Percentiles rank a stretch among this genome's conserved stretches.
phyloP scores from a whole-genome alignment of 1,140 invertebrate genomes.

The Pogonomyrmex barbatus region DNA sequence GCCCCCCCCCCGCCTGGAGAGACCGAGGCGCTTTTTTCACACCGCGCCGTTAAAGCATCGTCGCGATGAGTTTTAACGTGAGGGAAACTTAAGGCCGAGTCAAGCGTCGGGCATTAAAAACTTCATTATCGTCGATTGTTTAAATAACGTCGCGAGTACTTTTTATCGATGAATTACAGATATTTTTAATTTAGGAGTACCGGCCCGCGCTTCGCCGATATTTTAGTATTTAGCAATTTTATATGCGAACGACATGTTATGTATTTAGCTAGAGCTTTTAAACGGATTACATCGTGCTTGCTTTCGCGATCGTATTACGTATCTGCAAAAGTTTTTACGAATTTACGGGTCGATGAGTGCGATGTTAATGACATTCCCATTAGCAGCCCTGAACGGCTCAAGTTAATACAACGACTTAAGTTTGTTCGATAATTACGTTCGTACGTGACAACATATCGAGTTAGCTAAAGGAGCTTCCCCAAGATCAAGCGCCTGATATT shows the following conservation, averaged over 20 bases:
- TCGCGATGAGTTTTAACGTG: not conserved
- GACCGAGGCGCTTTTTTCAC: slow-evolving; percentile 1
- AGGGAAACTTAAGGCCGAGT: slow-evolving; percentile 1
- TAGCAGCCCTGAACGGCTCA: slow-evolving; percentile 51
- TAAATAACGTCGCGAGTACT: not conserved
- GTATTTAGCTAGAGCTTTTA: not conserved
- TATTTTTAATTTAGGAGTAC: not conserved
- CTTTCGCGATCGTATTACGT: slow-evolving; percentile 41
- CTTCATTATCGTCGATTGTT: slow-evolving; percentile 35
- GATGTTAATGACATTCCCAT: slow-evolving; percentile 57
- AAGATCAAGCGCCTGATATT: slow-evolving; percentile 45
- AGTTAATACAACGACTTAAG: slow-evolving; percentile 61
- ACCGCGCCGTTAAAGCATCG: not conserved
- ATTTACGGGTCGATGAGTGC: slow-evolving; percentile 52
- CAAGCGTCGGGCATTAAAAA: not conserved
- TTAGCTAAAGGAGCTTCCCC: slow-evolving; percentile 36
- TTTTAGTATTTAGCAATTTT: slow-evolving; percentile 37
- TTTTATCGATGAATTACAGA: not conserved
- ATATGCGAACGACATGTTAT: not conserved
- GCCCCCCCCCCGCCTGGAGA: no score
- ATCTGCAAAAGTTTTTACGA: slow-evolving; percentile 54
- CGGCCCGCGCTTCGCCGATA: not conserved
- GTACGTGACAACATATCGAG: slow-evolving; percentile 63
- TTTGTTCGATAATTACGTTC: slow-evolving; percentile 59
- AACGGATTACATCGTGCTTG: slow-evolving; percentile 40